Base-by-base conservation (phyloP, 2,113 vertebrate species). In the Lota lota region DNA sequence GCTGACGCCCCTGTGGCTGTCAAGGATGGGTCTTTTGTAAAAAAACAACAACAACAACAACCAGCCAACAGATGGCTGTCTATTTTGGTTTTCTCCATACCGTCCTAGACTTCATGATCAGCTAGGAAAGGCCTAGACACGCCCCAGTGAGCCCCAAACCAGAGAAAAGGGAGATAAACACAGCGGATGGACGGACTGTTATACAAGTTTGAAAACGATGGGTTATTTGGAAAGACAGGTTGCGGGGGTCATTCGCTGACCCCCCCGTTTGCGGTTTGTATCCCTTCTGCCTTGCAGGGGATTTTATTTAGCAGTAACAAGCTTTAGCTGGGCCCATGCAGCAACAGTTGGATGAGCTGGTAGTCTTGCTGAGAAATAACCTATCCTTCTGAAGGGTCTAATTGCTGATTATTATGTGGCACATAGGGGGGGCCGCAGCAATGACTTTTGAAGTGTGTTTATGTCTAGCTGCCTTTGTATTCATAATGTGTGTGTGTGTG, bases 321-420 rank as follows among this genome's bases (percentile, higher is more conserved):
- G 15, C 47, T 50, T 53, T 5, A 54, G n/a, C 6, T 28, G 8
- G 69, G 2, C 65, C 70, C 22, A 67, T 54, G 61, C 69, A 58
- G 60, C 75, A 79, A 76, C 70, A 69, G 60, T 64, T 76, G 72
- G 58, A 5, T 54, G 21, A 64, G 16, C 16, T 61, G 22, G 59
- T 61, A n/a, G 53, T 61, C 21, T 16, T 22, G 59, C 21, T 69
- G 72, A 67, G 50, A 61, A 21, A 75, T 75, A 67, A 73, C 16
- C 16, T 28, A 62, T 77, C 53, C 65, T 40, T 4, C 57, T 75
- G 64, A 79, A 67, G 17, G 17, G 22, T 76, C 21, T 83, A 83
- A 81, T 81, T 84, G 75, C 64, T 69, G 78, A 80, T 82, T 61
- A 82, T 81, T 53, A 72, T 63, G 51, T 64, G 22, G 50, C 67